phyloP scores from a whole-genome alignment of 2,888 invertebrate genomes.

The Drosophila quinaria region DNA sequence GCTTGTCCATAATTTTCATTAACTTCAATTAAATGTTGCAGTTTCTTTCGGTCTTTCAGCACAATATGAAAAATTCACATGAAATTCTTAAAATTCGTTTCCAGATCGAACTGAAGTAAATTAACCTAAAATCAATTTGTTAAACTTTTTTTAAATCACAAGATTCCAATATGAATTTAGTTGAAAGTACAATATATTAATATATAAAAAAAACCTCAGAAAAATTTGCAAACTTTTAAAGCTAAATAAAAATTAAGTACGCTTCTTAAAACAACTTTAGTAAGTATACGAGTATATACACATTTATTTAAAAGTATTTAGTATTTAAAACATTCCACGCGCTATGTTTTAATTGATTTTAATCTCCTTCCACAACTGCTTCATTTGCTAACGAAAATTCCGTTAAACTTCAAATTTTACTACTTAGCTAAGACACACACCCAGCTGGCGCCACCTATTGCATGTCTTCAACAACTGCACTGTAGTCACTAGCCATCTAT shows the following conservation, averaged over 20 bases:
- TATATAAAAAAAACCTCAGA: too few species aligned
- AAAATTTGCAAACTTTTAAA: too few species aligned
- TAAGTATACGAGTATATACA: not conserved
- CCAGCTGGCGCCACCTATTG: not conserved
- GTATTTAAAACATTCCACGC: not conserved
- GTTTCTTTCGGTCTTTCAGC: slow-evolving; percentile 32
- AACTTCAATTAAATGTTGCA: slow-evolving; percentile 65
- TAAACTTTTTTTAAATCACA: not conserved
- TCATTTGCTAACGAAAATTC: not conserved
- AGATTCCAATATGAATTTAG: not conserved
- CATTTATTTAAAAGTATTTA: not conserved
- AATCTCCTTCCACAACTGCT: too few species aligned
- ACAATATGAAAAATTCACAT: slow-evolving; percentile 63
- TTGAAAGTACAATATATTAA: too few species aligned
- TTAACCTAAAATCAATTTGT: not conserved
- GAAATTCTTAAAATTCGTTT: slow-evolving; percentile 37
- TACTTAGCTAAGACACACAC: slow-evolving; percentile 2
- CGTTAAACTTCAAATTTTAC: not conserved
- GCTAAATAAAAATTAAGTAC: too few species aligned
- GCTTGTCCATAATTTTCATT: slow-evolving; percentile 73
- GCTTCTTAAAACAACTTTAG: not conserved
- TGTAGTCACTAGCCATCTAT: slow-evolving; percentile 6
- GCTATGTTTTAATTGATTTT: not conserved
- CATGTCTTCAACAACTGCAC: too few species aligned
- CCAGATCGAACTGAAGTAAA: not conserved